A percentile compares a stretch with the other conserved stretches of the same genome.
Conservation (phyloP, 2,888 invertebrate species). For the Fragum sueziense region DNA sequence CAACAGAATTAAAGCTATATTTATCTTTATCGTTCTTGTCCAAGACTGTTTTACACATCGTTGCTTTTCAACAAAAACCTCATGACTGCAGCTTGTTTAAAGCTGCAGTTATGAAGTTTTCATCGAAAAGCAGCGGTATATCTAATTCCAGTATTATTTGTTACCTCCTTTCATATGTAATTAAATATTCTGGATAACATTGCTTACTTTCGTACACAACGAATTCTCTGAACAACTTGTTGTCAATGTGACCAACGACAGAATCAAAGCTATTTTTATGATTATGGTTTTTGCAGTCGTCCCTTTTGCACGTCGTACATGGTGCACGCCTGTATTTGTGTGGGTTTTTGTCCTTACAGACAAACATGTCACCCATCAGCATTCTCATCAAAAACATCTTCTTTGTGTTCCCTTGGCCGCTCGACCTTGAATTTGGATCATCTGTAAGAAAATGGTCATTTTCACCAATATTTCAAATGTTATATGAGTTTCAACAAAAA, state of each 20-base stretch:
- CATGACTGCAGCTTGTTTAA: too few relatives aligned
- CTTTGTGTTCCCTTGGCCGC: constrained; percentile 34
- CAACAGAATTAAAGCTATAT: constrained; percentile 60
- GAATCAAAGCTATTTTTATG: constrained; percentile 57
- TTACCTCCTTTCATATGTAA: constrained; percentile 63
- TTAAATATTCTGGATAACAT: constrained; percentile 71
- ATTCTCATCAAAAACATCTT: constrained; percentile 66
- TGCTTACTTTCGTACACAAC: constrained; percentile 64
- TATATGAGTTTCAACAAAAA: too few relatives aligned
- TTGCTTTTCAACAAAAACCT: too few relatives aligned
- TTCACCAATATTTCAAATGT: too few relatives aligned
- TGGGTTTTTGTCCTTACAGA: constrained; percentile 53
- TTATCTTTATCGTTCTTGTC: constrained; percentile 19
- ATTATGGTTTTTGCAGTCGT: constrained; percentile 46
- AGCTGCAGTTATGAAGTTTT: too few relatives aligned
- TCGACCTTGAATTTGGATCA: constrained; percentile 43
- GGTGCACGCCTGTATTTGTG: constrained; percentile 61
- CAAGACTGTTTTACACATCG: too few relatives aligned
- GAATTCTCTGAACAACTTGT: constrained; percentile 67
- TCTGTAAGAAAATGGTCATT: constrained; percentile 58
- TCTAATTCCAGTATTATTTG: too few relatives aligned
- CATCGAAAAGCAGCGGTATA: too few relatives aligned
- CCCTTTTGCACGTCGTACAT: constrained; percentile 48
- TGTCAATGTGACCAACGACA: constrained; percentile 60
- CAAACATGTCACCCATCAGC: constrained; percentile 58